Evolutionary conservation across 1,140 invertebrate species (phyloP), one percentile per base, ranked within the genome.

Genomic region (Caenorhabditis briggsae): DNA sequence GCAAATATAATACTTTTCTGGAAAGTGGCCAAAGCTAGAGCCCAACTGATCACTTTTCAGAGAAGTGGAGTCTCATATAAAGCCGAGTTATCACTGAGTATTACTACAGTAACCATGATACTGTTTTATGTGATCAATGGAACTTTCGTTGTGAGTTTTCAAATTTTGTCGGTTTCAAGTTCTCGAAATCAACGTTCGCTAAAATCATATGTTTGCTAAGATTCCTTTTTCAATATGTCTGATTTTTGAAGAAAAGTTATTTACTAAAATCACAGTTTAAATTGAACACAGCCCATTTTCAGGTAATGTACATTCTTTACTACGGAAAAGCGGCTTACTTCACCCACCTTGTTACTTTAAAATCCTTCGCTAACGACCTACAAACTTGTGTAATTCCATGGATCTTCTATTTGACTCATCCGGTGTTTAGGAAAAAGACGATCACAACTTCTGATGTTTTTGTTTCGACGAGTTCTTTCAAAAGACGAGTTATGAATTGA

Each of bases 71-170:
- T 50, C 2, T 78, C 70, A 5, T 78, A 78, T 23, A 50, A 25
- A 78, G 70, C 70, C 2, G 46, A 78, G 53, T 20, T 78, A 23
- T 78, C 70, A 20, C 50, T 78, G 12, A 46, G 18, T 5, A 50
- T 50, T 1, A 78, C 70, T 50, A 78, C 70, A 20, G 33, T 78
- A 50, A n/a, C 14, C 12, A 78, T 78, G 70, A 50, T 78, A 11
- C n/a, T 78, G 8, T 78, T 78, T 23, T 78, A 78, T 78, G 70
- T 78, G 8, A 50, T 78, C n/a, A 78, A 78, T 25, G 70, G 70
- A 78, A 9, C 33, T 18, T 70, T 70, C 18, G 11, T 70, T 14
- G 64, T 70, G 16, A 43, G 64, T 70, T 33, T 33, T 33, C 33
- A 33, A 33, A 33, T 3, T 33, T 33, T 33, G 33, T 33, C 33